Conservation (phyloP, 2,888 invertebrate genomes). For the Ennomos erosarius region DNA sequence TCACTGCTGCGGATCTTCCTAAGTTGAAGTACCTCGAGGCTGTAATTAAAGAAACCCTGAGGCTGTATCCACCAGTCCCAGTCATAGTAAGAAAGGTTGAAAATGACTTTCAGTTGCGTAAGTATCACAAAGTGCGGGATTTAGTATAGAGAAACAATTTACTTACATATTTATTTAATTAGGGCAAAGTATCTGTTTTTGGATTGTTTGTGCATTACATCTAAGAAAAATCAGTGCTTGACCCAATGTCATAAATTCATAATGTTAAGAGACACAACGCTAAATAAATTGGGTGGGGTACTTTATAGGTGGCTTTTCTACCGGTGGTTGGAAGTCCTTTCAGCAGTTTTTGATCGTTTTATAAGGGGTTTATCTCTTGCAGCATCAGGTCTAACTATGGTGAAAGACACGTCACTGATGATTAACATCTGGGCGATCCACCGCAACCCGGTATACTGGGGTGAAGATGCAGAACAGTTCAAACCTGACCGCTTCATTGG, state of each 20-base stretch:
- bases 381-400: constrained; percentile 55
- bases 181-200: too few species aligned
- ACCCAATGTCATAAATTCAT: too few species aligned
- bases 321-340: too few species aligned
- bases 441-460: constrained; percentile 62
- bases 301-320: too few species aligned
- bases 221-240: too few species aligned
- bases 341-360: too few species aligned
- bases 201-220: too few species aligned
- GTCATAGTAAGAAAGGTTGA: constrained; percentile 42
- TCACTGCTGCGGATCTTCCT: constrained; percentile 41
- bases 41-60: constrained; percentile 47
- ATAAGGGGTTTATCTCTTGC: constrained; percentile 17
- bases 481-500: constrained; percentile 59
- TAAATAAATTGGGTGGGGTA: too few species aligned
- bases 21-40: constrained; percentile 46
- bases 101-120: constrained; percentile 44
- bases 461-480: constrained; percentile 54
- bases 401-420: constrained; percentile 44
- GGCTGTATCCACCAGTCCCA: constrained; percentile 53
- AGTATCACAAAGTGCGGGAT: constrained; percentile 15
- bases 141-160: too few species aligned
- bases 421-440: constrained; percentile 58
- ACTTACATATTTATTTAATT: too few species aligned
- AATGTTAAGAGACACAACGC: too few species aligned